Base-by-base conservation (phyloP, 1,140 invertebrate genomes). In the Diorhabda sublineata region DNA sequence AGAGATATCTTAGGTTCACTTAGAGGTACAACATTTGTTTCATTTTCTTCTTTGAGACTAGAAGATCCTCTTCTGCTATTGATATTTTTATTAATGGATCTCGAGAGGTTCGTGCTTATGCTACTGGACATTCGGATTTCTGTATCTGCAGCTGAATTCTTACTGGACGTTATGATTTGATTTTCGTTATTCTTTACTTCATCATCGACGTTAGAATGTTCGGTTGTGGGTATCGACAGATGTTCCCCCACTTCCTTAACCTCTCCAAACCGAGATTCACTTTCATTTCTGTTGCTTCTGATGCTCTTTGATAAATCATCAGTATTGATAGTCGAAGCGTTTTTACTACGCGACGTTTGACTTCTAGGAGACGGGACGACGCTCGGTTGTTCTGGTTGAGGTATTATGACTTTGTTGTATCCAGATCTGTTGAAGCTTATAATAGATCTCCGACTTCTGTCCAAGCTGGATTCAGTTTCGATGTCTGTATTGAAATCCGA, bases 1-100 rank as follows among this genome's bases (percentile, higher is more conserved):
- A 72, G 45, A 3, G 68, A 72, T 26, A 72, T 3, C 41, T 63
- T 68, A 3, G 68, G 66, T n/a, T 67, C 60, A 42, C 60, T 69
- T 47, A 70, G 64, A 57, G 11, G n/a, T 9, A 66, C n/a, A 57
- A 60, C 62, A 43, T 56, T 26, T 2, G 47, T 26, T 65, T 56
- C 42, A 4, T 68, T 57, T 11, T 61, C 68, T 9, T 65, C 26
- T 4, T n/a, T n/a, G 45, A 11, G 26, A 42, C 45, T 47, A 67
- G 57, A 9, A 6, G 66, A 60, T 41, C 61, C 57, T 3, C 61
- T 63, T 58, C 52, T 44, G n/a, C 59, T 47, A 43, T 66, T 56
- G 45, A 69, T 56, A 56, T 42, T 42, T 47, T 42, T 47, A 9
- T 57, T 3, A 58, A n/a, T 65, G 2, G 6, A n/a, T 2, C n/a